Conservation (phyloP, 2,797 vertebrate genomes). For the Manis crassicaudata region DNA sequence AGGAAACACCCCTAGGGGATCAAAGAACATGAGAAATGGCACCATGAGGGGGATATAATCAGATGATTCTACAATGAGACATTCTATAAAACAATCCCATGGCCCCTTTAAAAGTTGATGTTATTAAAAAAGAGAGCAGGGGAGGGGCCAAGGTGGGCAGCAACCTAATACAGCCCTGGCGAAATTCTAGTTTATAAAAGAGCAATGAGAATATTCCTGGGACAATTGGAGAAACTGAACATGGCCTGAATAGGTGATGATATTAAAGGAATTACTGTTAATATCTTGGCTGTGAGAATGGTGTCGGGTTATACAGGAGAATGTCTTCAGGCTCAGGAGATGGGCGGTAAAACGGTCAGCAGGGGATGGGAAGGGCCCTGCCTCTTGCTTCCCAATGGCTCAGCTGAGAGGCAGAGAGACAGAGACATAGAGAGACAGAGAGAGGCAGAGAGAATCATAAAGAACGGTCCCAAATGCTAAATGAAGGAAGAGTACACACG, state of each 20-base stretch:
- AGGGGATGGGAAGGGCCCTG: background rate
- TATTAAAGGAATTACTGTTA: background rate
- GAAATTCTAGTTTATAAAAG: background rate
- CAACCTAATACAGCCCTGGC: fast-evolving
- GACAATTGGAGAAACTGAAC: fast-evolving
- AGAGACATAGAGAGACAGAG: background rate
- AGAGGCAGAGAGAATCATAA: too few relatives aligned
- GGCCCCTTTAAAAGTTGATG: background rate
- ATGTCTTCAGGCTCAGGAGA: fast-evolving
- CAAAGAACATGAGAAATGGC: background rate
- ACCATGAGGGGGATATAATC: fast-evolving
- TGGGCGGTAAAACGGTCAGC: background rate
- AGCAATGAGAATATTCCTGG: background rate
- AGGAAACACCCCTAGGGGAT: background rate
- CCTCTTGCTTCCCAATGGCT: background rate
- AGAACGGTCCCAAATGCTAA: too few relatives aligned
- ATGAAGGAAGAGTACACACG: too few relatives aligned
- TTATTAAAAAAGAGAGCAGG: background rate
- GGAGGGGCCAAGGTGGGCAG: background rate
- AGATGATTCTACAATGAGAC: background rate
- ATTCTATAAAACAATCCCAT: background rate
- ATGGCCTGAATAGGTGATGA: background rate
- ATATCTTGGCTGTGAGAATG: background rate
- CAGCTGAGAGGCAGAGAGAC: background rate
- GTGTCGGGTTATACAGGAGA: background rate